Conservation (phyloP, 1,140 invertebrate genomes). For the Phthorimaea operculella region DNA sequence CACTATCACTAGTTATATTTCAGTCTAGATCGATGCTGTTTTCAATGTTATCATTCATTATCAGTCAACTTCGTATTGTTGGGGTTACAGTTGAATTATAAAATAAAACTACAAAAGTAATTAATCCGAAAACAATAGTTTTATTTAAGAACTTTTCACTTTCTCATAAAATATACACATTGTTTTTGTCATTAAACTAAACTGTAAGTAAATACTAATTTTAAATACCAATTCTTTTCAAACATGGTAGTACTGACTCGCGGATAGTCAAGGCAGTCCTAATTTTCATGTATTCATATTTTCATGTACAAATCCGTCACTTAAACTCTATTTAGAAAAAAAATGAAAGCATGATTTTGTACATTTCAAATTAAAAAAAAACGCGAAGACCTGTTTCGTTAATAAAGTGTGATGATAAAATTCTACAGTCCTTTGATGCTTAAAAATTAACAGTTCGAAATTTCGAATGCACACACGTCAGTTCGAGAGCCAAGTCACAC, state of each 20-base stretch:
- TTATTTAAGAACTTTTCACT: slow-evolving; percentile 68
- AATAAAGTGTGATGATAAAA: slow-evolving; percentile 63
- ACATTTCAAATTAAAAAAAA: slow-evolving; percentile 58
- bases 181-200: slow-evolving; percentile 68
- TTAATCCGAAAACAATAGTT: slow-evolving; percentile 69
- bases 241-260: slow-evolving; percentile 28
- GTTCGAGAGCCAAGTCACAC: background rate
- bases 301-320: slow-evolving; percentile 59
- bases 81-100: background rate
- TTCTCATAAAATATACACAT: slow-evolving; percentile 68
- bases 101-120: slow-evolving; percentile 58
- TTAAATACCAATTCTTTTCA: slow-evolving; percentile 65
- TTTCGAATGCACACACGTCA: slow-evolving; percentile 29
- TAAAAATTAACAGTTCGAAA: slow-evolving; percentile 54
- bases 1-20: too few species aligned
- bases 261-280: slow-evolving; percentile 13
- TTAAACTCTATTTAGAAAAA: slow-evolving; percentile 63
- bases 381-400: slow-evolving; percentile 46
- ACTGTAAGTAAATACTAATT: slow-evolving; percentile 68
- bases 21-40: too few species aligned
- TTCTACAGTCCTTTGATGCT: slow-evolving; percentile 59
- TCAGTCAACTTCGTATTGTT: too few species aligned
- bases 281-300: slow-evolving; percentile 31
- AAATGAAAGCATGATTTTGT: slow-evolving; percentile 65
- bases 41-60: too few species aligned